Evolutionary conservation across 2,888 invertebrate genomes (phyloP).

Genomic region (Cerceris ruficornis): DNA sequence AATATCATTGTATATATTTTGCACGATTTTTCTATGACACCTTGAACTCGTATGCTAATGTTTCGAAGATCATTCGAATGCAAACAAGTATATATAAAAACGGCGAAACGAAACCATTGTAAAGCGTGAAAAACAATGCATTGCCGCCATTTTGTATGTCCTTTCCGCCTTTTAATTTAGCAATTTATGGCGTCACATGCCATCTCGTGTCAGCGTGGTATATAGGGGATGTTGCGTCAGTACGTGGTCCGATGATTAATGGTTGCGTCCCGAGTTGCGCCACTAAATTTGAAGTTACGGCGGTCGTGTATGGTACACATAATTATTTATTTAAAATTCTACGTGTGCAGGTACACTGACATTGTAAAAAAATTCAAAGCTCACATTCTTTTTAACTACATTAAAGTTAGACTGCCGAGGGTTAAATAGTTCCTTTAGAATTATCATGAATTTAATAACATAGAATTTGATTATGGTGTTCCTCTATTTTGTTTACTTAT

Average conservation of each 20-base stretch:
- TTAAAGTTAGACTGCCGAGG: background rate
- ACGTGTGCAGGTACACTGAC: background rate
- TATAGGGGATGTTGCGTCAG: conserved; percentile 44
- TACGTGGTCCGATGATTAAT: conserved; percentile 51
- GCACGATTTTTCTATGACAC: conserved; percentile 7
- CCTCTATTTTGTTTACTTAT: too few species aligned
- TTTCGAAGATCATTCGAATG: conserved; percentile 29
- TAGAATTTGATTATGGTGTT: too few species aligned
- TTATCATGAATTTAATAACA: background rate
- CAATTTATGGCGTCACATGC: conserved; percentile 56
- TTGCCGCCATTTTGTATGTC: conserved; percentile 34
- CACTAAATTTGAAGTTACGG: conserved; percentile 49
- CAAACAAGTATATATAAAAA: conserved; percentile 29
- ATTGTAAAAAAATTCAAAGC: background rate
- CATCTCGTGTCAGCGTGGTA: conserved; percentile 35
- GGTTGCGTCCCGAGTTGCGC: conserved; percentile 37
- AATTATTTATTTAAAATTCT: conserved; percentile 31
- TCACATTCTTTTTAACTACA: background rate
- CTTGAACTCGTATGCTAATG: conserved; percentile 38
- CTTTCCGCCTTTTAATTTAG: conserved; percentile 51
- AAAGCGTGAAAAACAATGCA: conserved; percentile 11
- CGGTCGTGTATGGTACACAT: conserved; percentile 28
- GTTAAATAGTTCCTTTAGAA: background rate
- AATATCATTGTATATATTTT: conserved; percentile 11
- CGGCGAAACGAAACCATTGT: conserved; percentile 9